phyloP scores from a whole-genome alignment of 1,140 invertebrate species.

The Hormaphis cornu region DNA sequence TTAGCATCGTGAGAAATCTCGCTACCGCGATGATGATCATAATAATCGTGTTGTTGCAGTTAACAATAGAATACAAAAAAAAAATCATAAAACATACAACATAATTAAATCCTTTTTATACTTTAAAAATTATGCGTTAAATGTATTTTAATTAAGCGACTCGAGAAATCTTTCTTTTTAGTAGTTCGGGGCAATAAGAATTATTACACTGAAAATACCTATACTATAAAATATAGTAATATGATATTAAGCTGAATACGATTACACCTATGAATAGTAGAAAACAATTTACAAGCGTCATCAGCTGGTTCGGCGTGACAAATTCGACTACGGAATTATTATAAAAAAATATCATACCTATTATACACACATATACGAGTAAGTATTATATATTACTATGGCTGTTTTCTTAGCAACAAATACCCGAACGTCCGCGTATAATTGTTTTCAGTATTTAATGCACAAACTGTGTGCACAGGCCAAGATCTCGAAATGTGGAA shows the following conservation, averaged over 20 bases:
- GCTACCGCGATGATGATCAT: not conserved
- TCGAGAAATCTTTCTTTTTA: too few relatives aligned
- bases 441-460: not conserved
- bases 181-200: too few relatives aligned
- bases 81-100: not conserved
- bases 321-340: too few relatives aligned
- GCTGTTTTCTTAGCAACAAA: not conserved
- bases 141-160: not conserved
- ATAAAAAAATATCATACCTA: too few relatives aligned
- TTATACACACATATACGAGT: too few relatives aligned
- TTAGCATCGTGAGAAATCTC: conserved; percentile 18
- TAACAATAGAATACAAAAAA: conserved; percentile 13
- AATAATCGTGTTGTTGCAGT: not conserved
- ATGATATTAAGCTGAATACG: too few relatives aligned
- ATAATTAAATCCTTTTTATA: conserved; percentile 3
- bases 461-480: not conserved
- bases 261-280: too few relatives aligned
- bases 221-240: too few relatives aligned
- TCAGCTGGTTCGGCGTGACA: too few relatives aligned
- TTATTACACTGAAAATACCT: too few relatives aligned
- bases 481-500: not conserved
- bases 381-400: too few relatives aligned
- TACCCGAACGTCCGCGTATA: not conserved
- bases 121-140: not conserved
- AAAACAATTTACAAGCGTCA: too few relatives aligned